Base-by-base conservation (phyloP, 1,140 invertebrate genomes). In the Macrosteles quadrilineatus region DNA sequence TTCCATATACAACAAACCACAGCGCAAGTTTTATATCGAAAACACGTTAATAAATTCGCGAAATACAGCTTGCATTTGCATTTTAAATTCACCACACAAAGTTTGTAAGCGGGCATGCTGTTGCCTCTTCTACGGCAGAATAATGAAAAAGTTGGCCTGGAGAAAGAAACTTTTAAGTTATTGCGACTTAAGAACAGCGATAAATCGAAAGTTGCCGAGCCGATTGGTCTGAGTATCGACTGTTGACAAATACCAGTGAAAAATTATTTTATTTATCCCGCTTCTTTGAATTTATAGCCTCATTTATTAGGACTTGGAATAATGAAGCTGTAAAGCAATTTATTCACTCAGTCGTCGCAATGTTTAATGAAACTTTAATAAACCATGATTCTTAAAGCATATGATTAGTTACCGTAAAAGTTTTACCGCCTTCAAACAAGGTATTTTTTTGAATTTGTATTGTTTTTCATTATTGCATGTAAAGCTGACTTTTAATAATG, bases 101-200 rank as follows among this genome's bases (percentile, higher is more conserved):
- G 14, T 50, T 50, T 50, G 6, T 19, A 50, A 19, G 21, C 21
- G 14, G 47, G 14, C 47, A 50, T 50, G 6, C 47, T 50, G 47
- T 50, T 17, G 47, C 14, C n/a, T 17, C 47, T n/a, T 50, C 47
- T n/a, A n/a, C 21, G n/a, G 14, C 47, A 4, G 6, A 50, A 50
- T 50, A 50, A 50, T 50, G 47, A 50, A 50, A 50, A 50, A 50
- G 47, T 50, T 50, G 47, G 47, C 47, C n/a, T 3, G 47, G 47
- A 4, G 47, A 19, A 19, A n/a, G n/a, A 17, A 50, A 50, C n/a
- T 50, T 19, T 50, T 50, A 50, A 50, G 6, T 50, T 19, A 11
- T 50, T 17, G 47, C 6, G n/a, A 50, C 47, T 50, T 50, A 50
- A 21, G 47, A 50, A 50, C 47, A 9, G 47, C 47, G 6, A 50